Evolutionary conservation across 1,140 invertebrate species (phyloP).

Genomic region (Delia radicum): DNA sequence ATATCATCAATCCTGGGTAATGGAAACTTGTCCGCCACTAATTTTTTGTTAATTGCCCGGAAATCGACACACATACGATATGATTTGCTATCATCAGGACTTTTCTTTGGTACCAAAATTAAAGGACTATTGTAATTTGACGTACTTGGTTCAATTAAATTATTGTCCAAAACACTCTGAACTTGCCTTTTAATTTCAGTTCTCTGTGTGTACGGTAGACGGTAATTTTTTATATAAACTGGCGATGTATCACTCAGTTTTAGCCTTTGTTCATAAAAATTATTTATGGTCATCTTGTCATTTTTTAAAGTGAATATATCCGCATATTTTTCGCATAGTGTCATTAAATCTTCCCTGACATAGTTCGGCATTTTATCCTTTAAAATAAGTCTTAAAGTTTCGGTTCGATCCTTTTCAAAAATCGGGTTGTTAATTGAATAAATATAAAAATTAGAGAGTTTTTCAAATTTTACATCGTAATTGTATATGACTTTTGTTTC

Average conservation of each 20-base stretch:
- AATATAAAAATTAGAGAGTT: background rate
- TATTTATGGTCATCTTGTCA: conserved; percentile 9
- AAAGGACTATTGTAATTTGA: conserved; percentile 19
- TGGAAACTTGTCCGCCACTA: background rate
- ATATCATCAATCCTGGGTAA: background rate
- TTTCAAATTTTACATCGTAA: background rate
- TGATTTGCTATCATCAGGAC: conserved; percentile 4
- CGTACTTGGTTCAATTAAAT: conserved; percentile 18
- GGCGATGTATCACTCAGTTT: background rate
- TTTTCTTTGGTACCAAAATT: background rate
- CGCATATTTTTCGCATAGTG: background rate
- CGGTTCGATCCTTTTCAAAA: background rate
- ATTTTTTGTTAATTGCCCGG: conserved; percentile 14
- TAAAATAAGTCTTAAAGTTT: background rate
- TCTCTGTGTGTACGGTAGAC: conserved; percentile 11
- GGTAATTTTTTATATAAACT: conserved; percentile 3
- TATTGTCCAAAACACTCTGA: background rate
- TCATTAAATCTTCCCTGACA: background rate
- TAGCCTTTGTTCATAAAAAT: conserved; percentile 2
- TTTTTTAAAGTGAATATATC: background rate
- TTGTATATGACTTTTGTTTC: background rate
- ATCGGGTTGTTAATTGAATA: background rate
- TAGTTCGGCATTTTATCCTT: background rate
- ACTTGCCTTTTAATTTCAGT: conserved; percentile 2
- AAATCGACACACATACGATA: conserved; percentile 20